Conservation (phyloP, 2,113 vertebrate genomes). For the Myiagra hebetior region DNA sequence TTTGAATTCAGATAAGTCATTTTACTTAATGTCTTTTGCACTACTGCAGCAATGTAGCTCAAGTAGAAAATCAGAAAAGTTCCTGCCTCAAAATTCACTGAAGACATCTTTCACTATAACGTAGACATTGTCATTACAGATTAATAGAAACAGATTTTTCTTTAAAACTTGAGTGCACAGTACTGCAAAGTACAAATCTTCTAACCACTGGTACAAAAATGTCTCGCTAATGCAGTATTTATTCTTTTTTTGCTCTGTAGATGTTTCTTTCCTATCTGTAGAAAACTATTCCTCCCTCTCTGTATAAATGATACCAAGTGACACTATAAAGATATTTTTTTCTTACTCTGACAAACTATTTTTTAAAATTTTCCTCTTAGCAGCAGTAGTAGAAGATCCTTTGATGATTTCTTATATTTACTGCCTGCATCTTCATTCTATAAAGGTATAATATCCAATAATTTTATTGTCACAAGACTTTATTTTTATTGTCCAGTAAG, state of each 20-base stretch:
- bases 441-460: constrained; percentile 36
- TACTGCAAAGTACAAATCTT: not conserved
- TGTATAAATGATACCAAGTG: not conserved
- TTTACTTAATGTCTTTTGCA: not conserved
- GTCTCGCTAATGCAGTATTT: not conserved
- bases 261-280: not conserved
- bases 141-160: not conserved
- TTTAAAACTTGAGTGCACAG: not conserved
- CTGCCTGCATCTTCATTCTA: constrained; percentile 24
- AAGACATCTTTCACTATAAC: not conserved
- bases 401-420: not conserved
- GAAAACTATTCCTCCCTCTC: not conserved
- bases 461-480: constrained; percentile 26
- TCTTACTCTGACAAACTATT: not conserved
- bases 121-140: not conserved
- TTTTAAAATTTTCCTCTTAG: not conserved
- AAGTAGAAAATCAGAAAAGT: not conserved
- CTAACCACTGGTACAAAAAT: not conserved
- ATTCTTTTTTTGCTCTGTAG: not conserved
- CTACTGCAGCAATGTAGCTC: not conserved
- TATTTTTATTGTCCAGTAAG: constrained; percentile 40
- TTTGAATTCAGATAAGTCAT: not conserved
- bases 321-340: not conserved
- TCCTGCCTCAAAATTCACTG: not conserved
- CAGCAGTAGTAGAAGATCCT: not conserved